Conservation (phyloP, 2,888 invertebrate species). For the Scaptomyza polygonia region DNA sequence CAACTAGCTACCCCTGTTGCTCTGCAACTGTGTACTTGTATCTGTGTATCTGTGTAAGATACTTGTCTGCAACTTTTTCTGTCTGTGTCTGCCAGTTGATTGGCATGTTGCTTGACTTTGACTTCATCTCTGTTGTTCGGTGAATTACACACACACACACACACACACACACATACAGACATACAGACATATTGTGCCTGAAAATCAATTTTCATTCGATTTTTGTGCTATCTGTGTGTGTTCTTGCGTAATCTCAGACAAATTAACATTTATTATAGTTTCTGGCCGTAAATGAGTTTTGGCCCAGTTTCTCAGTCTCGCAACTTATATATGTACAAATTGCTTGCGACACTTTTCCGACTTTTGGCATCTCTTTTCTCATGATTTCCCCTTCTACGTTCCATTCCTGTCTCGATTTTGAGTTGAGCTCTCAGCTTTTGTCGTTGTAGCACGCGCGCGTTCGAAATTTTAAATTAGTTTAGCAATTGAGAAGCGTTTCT, state of each 20-base stretch:
- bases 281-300: conserved; percentile 50
- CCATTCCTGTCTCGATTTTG: conserved; percentile 38
- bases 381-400: not conserved
- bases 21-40: conserved; percentile 21
- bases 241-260: conserved; percentile 65
- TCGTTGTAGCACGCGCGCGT: conserved; percentile 63
- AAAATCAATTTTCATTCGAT: conserved; percentile 73
- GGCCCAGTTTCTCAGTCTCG: conserved; percentile 46
- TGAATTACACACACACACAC: conserved; percentile 29
- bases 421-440: conserved; percentile 29
- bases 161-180: conserved; percentile 12
- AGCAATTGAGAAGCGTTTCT: conserved; percentile 67
- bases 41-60: conserved; percentile 51
- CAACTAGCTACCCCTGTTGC: conserved; percentile 5
- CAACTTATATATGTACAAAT: conserved; percentile 68
- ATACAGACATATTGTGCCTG: conserved; percentile 5
- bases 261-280: conserved; percentile 74
- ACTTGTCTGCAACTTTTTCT: conserved; percentile 63
- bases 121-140: conserved; percentile 17
- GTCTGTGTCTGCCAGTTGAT: conserved; percentile 56
- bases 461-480: conserved; percentile 79
- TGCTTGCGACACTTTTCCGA: conserved; percentile 73
- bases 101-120: conserved; percentile 53
- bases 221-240: conserved; percentile 26
- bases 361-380: conserved; percentile 27